phyloP scores from a whole-genome alignment of 2,888 invertebrate species.

The Thereva nobilitata region DNA sequence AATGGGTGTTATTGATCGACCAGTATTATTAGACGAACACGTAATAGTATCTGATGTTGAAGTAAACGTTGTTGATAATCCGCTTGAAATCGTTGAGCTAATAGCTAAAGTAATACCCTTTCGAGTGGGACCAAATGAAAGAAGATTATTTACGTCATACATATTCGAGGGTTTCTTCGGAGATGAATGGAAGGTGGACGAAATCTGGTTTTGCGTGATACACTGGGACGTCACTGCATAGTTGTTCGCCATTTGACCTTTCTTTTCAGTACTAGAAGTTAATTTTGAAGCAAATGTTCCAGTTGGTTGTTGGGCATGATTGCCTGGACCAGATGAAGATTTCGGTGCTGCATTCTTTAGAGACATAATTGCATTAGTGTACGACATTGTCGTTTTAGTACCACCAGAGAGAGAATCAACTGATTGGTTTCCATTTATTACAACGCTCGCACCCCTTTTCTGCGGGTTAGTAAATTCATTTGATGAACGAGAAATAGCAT shows the following conservation, averaged over 20 bases:
- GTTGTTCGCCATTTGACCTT: slow-evolving; percentile 4
- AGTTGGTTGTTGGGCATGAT: slow-evolving; percentile 42
- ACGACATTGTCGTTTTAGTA: slow-evolving; percentile 64
- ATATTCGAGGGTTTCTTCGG: slow-evolving; percentile 34
- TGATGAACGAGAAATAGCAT: slow-evolving; percentile 3
- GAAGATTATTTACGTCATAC: slow-evolving; percentile 18
- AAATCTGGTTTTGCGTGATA: slow-evolving; percentile 27
- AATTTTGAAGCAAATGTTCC: slow-evolving; percentile 60
- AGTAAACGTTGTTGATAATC: slow-evolving; percentile 46
- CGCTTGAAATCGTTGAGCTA: slow-evolving; percentile 49
- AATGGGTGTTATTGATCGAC: slow-evolving; percentile 55
- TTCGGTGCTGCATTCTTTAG: slow-evolving; percentile 55
- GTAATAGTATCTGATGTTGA: slow-evolving; percentile 46
- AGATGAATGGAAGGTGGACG: slow-evolving; percentile 46
- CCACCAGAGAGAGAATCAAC: slow-evolving; percentile 42
- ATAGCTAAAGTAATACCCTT: slow-evolving; percentile 55
- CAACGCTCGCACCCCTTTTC: slow-evolving; percentile 41
- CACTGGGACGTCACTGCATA: not conserved
- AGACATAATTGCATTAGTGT: slow-evolving; percentile 63
- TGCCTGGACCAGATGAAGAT: slow-evolving; percentile 47
- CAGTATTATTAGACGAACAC: slow-evolving; percentile 45
- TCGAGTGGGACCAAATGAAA: slow-evolving; percentile 42
- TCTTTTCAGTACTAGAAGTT: slow-evolving; percentile 52
- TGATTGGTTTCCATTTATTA: slow-evolving; percentile 38
- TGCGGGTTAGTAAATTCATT: slow-evolving; percentile 27